Percentiles rank a stretch among this genome's conserved stretches.
Conservation (phyloP, 2,797 vertebrate genomes). For the Gymnothorax reevesii region DNA sequence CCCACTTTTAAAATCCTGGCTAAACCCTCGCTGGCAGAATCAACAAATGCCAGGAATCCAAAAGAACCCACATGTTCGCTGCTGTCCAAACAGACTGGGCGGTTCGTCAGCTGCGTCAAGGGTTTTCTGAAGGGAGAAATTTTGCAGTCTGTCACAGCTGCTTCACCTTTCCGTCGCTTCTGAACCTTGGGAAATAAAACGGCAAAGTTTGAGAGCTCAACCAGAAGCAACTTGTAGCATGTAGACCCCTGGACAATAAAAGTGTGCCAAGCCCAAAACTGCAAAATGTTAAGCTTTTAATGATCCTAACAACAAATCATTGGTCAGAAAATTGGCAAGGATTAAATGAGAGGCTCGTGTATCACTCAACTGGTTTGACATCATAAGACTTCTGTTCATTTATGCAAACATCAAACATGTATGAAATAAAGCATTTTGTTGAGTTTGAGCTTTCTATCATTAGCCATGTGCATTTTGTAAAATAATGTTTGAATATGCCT, state of each 20-base stretch:
- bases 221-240: background rate
- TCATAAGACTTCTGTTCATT: too few relatives aligned
- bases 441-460: too few relatives aligned
- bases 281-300: too few relatives aligned
- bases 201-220: background rate
- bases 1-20: too few relatives aligned
- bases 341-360: background rate
- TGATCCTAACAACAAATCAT: too few relatives aligned
- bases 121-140: constrained; percentile 84
- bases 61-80: constrained; percentile 81
- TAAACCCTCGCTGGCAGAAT: too few relatives aligned
- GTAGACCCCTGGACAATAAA: background rate
- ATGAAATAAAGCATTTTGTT: too few relatives aligned
- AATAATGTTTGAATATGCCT: too few relatives aligned
- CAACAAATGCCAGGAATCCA: too few relatives aligned
- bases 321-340: background rate
- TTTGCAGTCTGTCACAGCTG: constrained; percentile 62
- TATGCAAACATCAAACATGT: too few relatives aligned
- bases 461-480: too few relatives aligned
- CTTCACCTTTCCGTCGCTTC: constrained; percentile 69
- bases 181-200: constrained; percentile 63
- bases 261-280: too few relatives aligned
- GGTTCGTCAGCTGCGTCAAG: constrained; percentile 75
- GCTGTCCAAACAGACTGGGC: constrained; percentile 74
- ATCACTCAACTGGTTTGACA: background rate